Percentiles rank a stretch among this genome's conserved stretches.
Evolutionary conservation across 2,888 invertebrate species (phyloP).

Genomic region (Vanessa cardui): DNA sequence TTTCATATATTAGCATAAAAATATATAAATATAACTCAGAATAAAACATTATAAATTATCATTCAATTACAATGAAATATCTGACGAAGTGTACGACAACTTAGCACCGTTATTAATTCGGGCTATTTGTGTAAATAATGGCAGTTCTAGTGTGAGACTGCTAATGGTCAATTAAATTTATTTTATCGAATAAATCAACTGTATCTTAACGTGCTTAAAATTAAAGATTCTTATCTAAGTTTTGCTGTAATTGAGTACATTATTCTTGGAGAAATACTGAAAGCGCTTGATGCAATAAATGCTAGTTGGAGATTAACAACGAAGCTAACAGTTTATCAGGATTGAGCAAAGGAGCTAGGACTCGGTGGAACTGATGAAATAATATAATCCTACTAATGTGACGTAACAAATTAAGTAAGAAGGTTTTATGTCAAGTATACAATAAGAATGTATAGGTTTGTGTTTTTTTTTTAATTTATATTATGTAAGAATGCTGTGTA

Average conservation of each 20-base stretch:
- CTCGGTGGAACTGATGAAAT: constrained; percentile 27
- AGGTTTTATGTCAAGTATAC: no score
- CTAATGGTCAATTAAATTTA: constrained; percentile 10
- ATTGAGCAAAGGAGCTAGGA: constrained; percentile 31
- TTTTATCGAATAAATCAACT: constrained; percentile 26
- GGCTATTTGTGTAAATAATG: background rate
- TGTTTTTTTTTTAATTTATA: no score
- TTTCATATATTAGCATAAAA: no score
- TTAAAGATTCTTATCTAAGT: constrained; percentile 39
- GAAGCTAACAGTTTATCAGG: constrained; percentile 40
- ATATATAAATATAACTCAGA: no score
- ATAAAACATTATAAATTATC: no score
- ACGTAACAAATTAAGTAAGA: background rate
- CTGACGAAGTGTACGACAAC: no score
- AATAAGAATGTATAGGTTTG: no score
- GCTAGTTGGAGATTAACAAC: constrained; percentile 41
- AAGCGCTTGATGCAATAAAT: constrained; percentile 42
- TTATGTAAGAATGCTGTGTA: no score
- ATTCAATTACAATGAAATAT: no score
- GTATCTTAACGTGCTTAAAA: constrained; percentile 27
- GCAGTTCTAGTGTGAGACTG: background rate
- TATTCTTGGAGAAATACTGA: constrained; percentile 39
- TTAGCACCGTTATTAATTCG: no score
- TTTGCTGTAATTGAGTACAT: constrained; percentile 39
- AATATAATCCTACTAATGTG: constrained; percentile 1